Base-by-base conservation (phyloP, 2,888 invertebrate species). In the Cerceris ruficornis region DNA sequence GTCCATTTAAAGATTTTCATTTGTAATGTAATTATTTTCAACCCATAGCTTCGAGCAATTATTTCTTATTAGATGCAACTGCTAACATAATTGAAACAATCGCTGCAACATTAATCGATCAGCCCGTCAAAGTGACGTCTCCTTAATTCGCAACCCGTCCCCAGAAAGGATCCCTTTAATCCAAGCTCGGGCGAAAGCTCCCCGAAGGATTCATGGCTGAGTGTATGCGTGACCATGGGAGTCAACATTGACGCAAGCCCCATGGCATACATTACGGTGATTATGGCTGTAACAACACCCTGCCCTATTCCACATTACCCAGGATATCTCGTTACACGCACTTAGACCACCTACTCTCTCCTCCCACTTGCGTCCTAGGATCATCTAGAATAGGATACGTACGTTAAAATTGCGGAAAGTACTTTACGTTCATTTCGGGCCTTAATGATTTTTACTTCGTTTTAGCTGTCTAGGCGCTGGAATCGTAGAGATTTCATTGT, bases 191-290 rank as follows among this genome's bases (percentile, higher is more conserved):
- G 77, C 77, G 65, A 84, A 80, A 80, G 75, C 78, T 68, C n/a
- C 65, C 67, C 67, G 73, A 79, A 80, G 80, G 86, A 80, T 77
- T 67, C 67, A 14, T 58, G 66, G 69, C 83, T 77, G 80, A 81
- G 80, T 84, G 79, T 88, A 86, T 87, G 88, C 88, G 85, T 86
- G 82, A 83, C 86, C 87, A 87, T 85, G 81, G 75, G 73, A 84
- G 88, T 86, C 87, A 89, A 89, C 86, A 88, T 88, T 89, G 89
- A 88, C 86, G 84, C 83, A 87, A 88, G 86, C 88, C 74, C 69
- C 81, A 77, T 43, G 83, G 88, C 88, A 89, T 89, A 89, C 86
- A 86, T 86, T 87, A 88, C 82, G 79, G 85, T 87, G 88, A 89
- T 89, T 89, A 89, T 86, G 80, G 70, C 86, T 85, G 83, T 85